Base-by-base conservation (phyloP, 2,797 vertebrate genomes). In the Melanotaenia parkinsoni region DNA sequence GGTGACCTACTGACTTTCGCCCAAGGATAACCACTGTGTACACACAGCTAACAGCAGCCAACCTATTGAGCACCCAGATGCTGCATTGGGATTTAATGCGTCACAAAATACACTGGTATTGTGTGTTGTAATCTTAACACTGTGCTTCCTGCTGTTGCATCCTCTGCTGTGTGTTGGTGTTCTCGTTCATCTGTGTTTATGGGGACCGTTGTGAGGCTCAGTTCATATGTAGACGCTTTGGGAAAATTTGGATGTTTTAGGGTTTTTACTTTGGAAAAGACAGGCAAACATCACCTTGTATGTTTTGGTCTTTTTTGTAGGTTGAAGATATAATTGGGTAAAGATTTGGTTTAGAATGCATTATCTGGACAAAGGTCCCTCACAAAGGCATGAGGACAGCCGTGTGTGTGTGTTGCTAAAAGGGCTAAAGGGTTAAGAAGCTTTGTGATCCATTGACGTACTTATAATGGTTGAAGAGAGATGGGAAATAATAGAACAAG, bases 341-440 rank as follows among this genome's bases (percentile, higher is more conserved):
- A 38, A 38, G 11, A 8, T 57, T 22, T 35, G 45, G 58, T 32
- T 57, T 40, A 16, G 28, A 4, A 63, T 47, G 33, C 18, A 64
- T 38, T 38, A 18, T 30, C 59, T 32, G 32, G 61, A 56, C 26
- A 70, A 65, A 30, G 32, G 62, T 70, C 53, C 53, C 57, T 74
- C 50, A 61, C n/a, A 66, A 51, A 70, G 61, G 61, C 4, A 51
- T 60, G 24, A 28, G 14, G 30, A 63, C 32, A 47, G 13, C 30
- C 12, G 37, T 10, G 68, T 72, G 67, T 76, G 47, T 77, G 68
- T 51, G 30, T 32, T 30, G 69, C 75, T 87, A 82, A 90, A 90
- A 87, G 78, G 83, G 74, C 85, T 9, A 40, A 80, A 65, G 67
- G 77, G 81, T 82, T 89, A 90, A 91, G 89, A 74, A 86, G 86